Base-by-base conservation (phyloP, 2,797 vertebrate species). In the Scarus forsteni region DNA sequence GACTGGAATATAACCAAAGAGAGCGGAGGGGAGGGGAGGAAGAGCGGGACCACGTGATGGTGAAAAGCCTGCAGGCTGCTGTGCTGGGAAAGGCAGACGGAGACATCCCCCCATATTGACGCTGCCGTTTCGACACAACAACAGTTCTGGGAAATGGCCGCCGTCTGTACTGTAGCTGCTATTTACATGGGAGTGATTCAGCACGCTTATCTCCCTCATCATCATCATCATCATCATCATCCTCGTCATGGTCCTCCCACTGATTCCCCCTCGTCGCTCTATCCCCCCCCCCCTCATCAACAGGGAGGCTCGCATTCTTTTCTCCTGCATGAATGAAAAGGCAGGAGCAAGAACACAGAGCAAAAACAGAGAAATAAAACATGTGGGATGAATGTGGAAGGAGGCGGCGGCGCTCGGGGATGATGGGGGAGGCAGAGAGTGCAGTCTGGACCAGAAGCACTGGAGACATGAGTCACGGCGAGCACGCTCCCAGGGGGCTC, bases 121-220 rank as follows among this genome's bases (percentile, higher is more conserved):
- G 88, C 86, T 90, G 91, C 87, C 77, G 85, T 85, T 91, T 90
- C 83, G 78, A 80, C 92, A 92, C 85, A 89, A 92, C 88, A 92
- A 92, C 92, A 93, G 85, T 93, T 93, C 92, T 90, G 91, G 92
- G 92, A 94, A 93, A 93, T 90, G 86, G 88, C 90, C 68, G 90
- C 85, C 71, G 68, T 89, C 80, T 85, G 85, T 83, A 88, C 88
- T 89, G 90, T 86, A 87, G 88, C 85, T 79, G 55, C 83, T 90
- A 81, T 90, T 90, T 89, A 89, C 90, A 89, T 66, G 66, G 79
- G 63, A 79, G 82, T 76, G 86, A 91, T 86, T 90, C 81, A 83
- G 74, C 80, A 10, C 6, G 71, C 77, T 89, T 85, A 87, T 85
- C 68, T 19, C 82, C 88, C 88, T 90, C 88, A 89, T 92, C 91